Base-by-base conservation (phyloP, 2,888 invertebrate species). In the Cryptops parisi region DNA sequence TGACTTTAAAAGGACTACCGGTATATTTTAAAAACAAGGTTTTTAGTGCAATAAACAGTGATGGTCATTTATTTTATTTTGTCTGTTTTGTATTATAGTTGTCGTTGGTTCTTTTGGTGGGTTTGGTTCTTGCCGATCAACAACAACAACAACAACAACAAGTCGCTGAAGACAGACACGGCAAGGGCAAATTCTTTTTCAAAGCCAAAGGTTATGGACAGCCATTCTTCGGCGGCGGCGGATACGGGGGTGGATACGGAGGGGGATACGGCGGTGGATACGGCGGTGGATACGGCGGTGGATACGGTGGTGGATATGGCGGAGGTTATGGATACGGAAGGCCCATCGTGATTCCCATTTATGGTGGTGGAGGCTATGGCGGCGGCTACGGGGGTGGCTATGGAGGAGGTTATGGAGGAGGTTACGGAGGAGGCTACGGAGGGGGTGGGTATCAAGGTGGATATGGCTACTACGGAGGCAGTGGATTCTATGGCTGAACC, bases 391-490 rank as follows among this genome's bases (percentile, higher is more conserved):
- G n/a, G n/a, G n/a, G n/a, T n/a, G n/a, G n/a, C n/a, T n/a, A n/a
- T n/a, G n/a, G n/a, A n/a, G n/a, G n/a, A n/a, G n/a, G n/a, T n/a
- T 19, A 27, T 38, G 48, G 48, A 3, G 48, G 48, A 2, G 43
- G 43, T 33, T 17, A 33, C 21, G 48, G 48, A 5, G n/a, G 27
- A 17, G 27, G 27, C 21, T 27, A 48, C n/a, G 48, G 48, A 5
- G 19, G 22, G 22, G 12, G 38, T 19, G 48, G 48, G 5, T 23
- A 33, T 19, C 17, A 17, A 3, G 17, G 21, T 38, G 48, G 48
- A 38, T 22, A 26, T 33, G 48, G 48, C 3, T 21, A 24, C n/a
- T 25, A 25, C n/a, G n/a, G n/a, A n/a, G n/a, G n/a, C n/a, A n/a
- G n/a, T n/a, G n/a, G n/a, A n/a, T n/a, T n/a, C n/a, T n/a, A n/a